These are phyloP conservation scores for Venustoraphidia nigricollis DNA, from an alignment of 2,888 invertebrate species.

Conservation along the genomic window DNA sequence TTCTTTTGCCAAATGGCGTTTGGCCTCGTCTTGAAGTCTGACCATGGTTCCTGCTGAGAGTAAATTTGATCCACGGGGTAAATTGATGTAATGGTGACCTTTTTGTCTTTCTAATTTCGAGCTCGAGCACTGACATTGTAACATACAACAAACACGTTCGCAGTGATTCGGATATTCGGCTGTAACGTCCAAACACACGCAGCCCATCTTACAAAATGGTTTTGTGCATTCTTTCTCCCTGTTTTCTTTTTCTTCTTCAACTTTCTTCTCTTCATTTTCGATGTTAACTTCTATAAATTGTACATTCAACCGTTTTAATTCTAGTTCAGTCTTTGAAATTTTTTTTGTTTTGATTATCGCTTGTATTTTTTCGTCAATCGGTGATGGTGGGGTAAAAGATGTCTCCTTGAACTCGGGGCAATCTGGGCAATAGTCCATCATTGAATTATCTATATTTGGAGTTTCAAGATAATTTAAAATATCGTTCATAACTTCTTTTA, in stretches of 20 bases:
- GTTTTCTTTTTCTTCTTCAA: constrained; percentile 14
- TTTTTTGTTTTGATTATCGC: constrained; percentile 6
- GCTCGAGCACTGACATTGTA: constrained; percentile 31
- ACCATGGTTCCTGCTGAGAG: constrained; percentile 21
- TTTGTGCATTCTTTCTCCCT: constrained; percentile 28
- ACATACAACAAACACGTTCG: constrained; percentile 42
- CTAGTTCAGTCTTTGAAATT: constrained; percentile 19
- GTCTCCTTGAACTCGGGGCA: constrained; percentile 11
- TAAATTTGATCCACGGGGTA: constrained; percentile 20
- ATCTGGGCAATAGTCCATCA: constrained; percentile 28
- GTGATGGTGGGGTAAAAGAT: constrained; percentile 2
- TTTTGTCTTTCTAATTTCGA: constrained; percentile 16
- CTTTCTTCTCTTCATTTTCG: constrained; percentile 19
- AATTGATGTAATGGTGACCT: constrained; percentile 15
- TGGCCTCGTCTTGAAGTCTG: constrained; percentile 32
- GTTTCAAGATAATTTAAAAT: constrained; percentile 45
- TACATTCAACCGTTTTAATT: constrained; percentile 46
- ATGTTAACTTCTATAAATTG: constrained; percentile 40
- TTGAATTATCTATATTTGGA: constrained; percentile 36
- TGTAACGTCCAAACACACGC: constrained; percentile 45
- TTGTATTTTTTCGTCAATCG: constrained; percentile 5
- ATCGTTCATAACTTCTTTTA: constrained; percentile 28
- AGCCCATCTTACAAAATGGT: constrained; percentile 43
- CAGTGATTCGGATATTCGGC: constrained; percentile 40
- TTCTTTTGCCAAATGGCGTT: constrained; percentile 43